Evolutionary conservation across 2,797 vertebrate species (phyloP).

Genomic region (Pseudochirops corinnae): DNA sequence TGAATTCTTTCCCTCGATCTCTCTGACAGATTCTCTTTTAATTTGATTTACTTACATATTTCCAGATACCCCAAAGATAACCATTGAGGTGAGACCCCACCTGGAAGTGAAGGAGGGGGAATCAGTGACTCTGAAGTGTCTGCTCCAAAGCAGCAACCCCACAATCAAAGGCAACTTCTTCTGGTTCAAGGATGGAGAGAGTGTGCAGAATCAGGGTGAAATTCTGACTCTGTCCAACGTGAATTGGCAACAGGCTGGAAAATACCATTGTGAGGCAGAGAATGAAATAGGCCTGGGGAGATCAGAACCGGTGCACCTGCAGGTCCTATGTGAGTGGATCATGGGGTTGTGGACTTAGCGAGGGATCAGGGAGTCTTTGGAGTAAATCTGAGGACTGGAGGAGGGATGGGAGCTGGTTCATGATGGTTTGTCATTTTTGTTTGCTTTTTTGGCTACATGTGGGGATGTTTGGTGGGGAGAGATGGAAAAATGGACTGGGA

Average conservation of each 20-base stretch:
- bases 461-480: neutral
- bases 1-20: neutral
- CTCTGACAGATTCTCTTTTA: neutral
- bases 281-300: accelerated
- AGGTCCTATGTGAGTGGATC: conserved; percentile 70
- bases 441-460: neutral
- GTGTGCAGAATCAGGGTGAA: accelerated
- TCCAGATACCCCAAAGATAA: conserved; percentile 55
- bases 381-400: neutral
- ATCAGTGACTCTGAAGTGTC: conserved; percentile 58
- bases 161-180: accelerated
- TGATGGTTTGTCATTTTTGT: neutral
- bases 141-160: conserved; percentile 72
- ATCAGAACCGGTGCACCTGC: conserved; percentile 36
- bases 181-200: conserved; percentile 29
- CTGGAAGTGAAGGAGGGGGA: neutral
- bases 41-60: neutral
- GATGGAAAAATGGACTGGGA: neutral
- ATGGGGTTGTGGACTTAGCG: neutral
- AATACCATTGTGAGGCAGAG: conserved; percentile 47
- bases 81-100: neutral
- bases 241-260: conserved; percentile 52
- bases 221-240: neutral
- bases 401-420: neutral
- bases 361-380: conserved; percentile 29